Percentiles rank a stretch among this genome's conserved stretches.
Evolutionary conservation across 2,797 vertebrate species (phyloP).

Genomic region (Danionella dracula): DNA sequence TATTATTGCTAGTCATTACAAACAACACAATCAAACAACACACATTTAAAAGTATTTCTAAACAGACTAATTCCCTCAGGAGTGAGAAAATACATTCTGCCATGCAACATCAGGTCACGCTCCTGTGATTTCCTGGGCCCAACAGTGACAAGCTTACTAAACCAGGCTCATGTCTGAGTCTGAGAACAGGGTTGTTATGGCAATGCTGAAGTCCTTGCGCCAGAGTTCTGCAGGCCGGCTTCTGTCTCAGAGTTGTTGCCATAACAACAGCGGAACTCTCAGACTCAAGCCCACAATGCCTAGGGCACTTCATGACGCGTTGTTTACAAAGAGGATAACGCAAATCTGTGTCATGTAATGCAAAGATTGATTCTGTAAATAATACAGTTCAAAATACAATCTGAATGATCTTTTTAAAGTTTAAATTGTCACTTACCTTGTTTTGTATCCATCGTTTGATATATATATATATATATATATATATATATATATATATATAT

Average conservation of each 20-base stretch:
- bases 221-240: slow-evolving; percentile 53
- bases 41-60: too few relatives aligned
- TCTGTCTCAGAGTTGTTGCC: slow-evolving; percentile 56
- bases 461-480: too few relatives aligned
- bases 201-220: slow-evolving; percentile 54
- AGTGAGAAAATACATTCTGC: too few relatives aligned
- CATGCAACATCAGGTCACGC: background rate
- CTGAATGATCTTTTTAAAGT: too few relatives aligned
- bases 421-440: too few relatives aligned
- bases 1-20: too few relatives aligned
- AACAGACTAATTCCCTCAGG: too few relatives aligned
- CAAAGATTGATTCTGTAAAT: too few relatives aligned
- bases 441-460: too few relatives aligned
- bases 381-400: too few relatives aligned
- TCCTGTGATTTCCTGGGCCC: slow-evolving; percentile 2
- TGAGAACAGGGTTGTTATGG: slow-evolving; percentile 60
- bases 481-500: too few relatives aligned
- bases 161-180: slow-evolving; percentile 39
- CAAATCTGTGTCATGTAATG: background rate
- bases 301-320: slow-evolving; percentile 33
- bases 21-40: too few relatives aligned
- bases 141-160: slow-evolving; percentile 32
- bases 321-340: slow-evolving; percentile 30
- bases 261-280: slow-evolving; percentile 65
- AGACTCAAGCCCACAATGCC: slow-evolving; percentile 58